Evolutionary conservation across 1,140 invertebrate genomes (phyloP).

Genomic region (Kradibia gibbosae): DNA sequence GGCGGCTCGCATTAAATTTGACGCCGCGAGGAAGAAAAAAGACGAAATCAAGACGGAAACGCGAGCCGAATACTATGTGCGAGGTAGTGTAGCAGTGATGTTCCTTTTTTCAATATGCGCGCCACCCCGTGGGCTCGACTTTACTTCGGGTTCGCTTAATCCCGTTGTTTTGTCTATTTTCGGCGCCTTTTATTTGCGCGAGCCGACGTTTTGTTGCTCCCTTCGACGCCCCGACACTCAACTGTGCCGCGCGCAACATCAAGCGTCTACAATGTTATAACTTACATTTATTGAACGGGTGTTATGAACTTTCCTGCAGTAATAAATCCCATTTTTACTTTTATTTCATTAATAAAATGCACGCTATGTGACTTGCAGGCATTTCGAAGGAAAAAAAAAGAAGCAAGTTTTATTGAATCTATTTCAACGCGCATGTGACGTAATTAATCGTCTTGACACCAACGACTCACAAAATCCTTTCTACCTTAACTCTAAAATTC

Average conservation of each 20-base stretch:
- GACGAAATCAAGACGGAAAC: not conserved
- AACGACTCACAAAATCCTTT: not conserved
- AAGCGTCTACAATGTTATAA: not conserved
- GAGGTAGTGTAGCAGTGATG: not conserved
- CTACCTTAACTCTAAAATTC: no score
- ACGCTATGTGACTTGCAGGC: not conserved
- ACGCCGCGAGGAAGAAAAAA: slow-evolving; percentile 51
- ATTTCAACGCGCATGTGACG: not conserved
- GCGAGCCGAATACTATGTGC: not conserved
- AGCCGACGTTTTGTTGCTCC: not conserved
- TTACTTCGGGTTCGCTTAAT: not conserved
- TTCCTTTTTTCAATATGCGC: not conserved
- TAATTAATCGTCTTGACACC: not conserved
- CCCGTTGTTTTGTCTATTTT: slow-evolving; percentile 19
- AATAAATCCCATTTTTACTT: not conserved
- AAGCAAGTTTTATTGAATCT: not conserved
- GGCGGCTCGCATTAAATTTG: slow-evolving; percentile 55
- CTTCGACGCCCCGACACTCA: not conserved
- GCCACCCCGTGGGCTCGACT: not conserved
- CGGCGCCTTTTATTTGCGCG: not conserved
- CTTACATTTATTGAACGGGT: slow-evolving; percentile 1
- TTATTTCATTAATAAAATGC: not conserved
- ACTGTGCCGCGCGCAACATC: not conserved
- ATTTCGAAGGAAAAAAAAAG: no score
- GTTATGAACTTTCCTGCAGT: not conserved